These are phyloP conservation scores for Littorina saxatilis DNA, from an alignment of 1,140 invertebrate species.

Conservation along the genomic window DNA sequence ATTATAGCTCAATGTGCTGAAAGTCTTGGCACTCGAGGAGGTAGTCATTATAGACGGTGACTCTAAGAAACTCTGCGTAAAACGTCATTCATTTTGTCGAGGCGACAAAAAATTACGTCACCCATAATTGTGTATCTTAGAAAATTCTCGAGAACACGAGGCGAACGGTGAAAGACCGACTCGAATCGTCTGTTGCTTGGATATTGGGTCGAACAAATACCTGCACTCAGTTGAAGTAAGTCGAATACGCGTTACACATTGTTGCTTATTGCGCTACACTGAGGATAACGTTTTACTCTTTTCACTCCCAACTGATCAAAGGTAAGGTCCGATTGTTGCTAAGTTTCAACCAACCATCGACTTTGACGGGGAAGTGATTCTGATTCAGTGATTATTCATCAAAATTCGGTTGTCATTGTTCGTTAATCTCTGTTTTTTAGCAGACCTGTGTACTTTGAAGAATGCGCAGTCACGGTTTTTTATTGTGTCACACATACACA, in stretches of 20 bases:
- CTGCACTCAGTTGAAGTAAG: background rate
- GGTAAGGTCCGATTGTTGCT: background rate
- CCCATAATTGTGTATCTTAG: background rate
- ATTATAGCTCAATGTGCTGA: no score
- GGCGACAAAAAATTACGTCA: background rate
- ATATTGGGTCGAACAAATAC: background rate
- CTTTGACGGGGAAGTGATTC: no score
- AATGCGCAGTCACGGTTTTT: no score
- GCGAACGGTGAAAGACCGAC: background rate
- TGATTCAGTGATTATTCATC: no score
- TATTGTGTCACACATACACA: no score
- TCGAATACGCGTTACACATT: no score
- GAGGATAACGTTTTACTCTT: background rate
- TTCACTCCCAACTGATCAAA: background rate
- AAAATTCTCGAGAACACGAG: slow-evolving; percentile 30
- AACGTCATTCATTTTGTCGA: background rate
- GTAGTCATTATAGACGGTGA: background rate
- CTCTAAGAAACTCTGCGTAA: no score
- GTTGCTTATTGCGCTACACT: background rate
- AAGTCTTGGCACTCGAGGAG: no score
- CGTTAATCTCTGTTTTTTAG: no score
- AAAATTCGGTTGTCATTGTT: no score
- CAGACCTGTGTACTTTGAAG: no score
- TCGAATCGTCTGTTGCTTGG: background rate
- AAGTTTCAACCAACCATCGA: background rate